These are phyloP conservation scores for Monomorium pharaonis DNA, from an alignment of 1,140 invertebrate genomes.

Conservation along the genomic window DNA sequence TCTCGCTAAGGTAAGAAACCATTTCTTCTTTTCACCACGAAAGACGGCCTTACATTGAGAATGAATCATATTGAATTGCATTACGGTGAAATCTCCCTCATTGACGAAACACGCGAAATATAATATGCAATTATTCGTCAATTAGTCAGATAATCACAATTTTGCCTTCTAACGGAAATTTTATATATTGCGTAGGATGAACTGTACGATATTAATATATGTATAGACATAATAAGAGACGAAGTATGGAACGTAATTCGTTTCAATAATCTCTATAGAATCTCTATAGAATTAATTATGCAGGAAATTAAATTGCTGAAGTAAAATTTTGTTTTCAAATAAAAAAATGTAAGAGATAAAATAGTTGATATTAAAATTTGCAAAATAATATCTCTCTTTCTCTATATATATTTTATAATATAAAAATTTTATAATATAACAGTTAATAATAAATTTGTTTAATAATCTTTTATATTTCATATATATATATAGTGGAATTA, in stretches of 20 bases:
- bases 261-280: not conserved
- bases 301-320: not conserved
- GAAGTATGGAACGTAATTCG: not conserved
- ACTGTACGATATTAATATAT: constrained; percentile 11
- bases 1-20: not conserved
- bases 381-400: not conserved
- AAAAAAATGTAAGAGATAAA: not conserved
- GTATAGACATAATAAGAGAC: not conserved
- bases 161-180: constrained; percentile 8
- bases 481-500: not conserved
- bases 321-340: not conserved
- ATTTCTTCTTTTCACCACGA: not conserved
- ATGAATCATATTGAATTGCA: constrained; percentile 40
- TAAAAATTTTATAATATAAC: no score
- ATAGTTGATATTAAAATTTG: not conserved
- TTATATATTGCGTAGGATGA: not conserved
- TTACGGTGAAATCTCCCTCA: constrained; percentile 2
- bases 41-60: constrained; percentile 4
- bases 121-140: constrained; percentile 46
- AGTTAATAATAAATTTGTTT: not conserved
- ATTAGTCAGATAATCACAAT: constrained; percentile 30
- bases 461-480: not conserved
- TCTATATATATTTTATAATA: not conserved
- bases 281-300: not conserved
- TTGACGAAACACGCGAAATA: constrained; percentile 1